Conservation (phyloP, 1,140 invertebrate genomes). For the Delia radicum region DNA sequence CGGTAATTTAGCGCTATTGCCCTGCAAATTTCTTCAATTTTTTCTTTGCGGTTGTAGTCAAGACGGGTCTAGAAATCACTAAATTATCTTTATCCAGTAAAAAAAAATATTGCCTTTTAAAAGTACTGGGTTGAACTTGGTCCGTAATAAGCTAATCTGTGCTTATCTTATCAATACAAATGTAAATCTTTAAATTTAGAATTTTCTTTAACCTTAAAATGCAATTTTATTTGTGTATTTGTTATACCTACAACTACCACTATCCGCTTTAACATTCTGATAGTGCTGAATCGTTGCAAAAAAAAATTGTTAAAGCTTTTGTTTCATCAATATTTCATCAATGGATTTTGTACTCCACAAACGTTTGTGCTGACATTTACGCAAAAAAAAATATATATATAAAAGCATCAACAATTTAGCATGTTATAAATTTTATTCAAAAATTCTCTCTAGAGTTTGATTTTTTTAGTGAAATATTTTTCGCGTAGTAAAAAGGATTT, state of each 20-base stretch:
- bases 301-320: neutral
- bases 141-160: too few species aligned
- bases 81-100: too few species aligned
- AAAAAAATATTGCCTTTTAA: too few species aligned
- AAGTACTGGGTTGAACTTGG: too few species aligned
- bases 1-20: too few species aligned
- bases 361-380: neutral
- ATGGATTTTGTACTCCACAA: neutral
- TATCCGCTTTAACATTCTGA: neutral
- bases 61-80: too few species aligned
- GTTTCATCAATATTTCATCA: constrained; percentile 1
- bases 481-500: neutral
- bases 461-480: neutral
- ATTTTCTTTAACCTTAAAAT: neutral
- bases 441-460: neutral
- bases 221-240: neutral
- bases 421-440: neutral
- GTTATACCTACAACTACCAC: neutral
- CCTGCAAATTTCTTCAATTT: too few species aligned
- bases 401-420: neutral
- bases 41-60: too few species aligned
- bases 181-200: neutral
- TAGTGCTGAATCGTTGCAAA: neutral
- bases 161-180: too few species aligned
- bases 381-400: neutral